Percentiles rank a stretch among this genome's conserved stretches.
Evolutionary conservation across 1,140 invertebrate species (phyloP).

Genomic region (Neodiprion fabricii): DNA sequence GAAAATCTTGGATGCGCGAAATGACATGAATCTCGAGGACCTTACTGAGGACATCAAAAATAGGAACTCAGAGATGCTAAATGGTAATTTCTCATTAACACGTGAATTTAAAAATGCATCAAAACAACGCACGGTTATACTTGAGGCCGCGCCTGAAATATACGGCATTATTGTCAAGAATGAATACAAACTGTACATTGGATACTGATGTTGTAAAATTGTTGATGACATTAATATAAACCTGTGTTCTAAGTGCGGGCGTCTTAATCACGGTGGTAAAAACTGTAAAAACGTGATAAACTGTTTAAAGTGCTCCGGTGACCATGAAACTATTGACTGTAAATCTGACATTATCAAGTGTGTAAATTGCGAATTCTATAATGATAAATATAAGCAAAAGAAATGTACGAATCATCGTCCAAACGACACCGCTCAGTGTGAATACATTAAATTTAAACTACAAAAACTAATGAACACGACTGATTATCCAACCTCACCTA

Average conservation of each 20-base stretch:
- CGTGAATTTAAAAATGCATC: not conserved
- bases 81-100: not conserved
- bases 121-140: not conserved
- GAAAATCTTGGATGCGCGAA: not conserved
- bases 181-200: not conserved
- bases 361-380: not conserved
- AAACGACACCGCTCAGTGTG: not conserved
- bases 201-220: not conserved
- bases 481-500: not conserved
- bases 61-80: not conserved
- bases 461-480: not conserved
- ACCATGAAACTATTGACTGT: not conserved
- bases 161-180: not conserved
- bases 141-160: not conserved
- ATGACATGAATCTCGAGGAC: not conserved
- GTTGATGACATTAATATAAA: not conserved
- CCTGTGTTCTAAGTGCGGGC: not conserved
- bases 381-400: conserved; percentile 1
- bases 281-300: not conserved
- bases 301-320: not conserved
- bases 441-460: not conserved
- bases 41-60: not conserved
- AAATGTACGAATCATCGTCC: not conserved
- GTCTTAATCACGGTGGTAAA: not conserved
- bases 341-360: not conserved